Base-by-base conservation (phyloP, 2,113 vertebrate species). In the Petrocephalus microphthalmus region DNA sequence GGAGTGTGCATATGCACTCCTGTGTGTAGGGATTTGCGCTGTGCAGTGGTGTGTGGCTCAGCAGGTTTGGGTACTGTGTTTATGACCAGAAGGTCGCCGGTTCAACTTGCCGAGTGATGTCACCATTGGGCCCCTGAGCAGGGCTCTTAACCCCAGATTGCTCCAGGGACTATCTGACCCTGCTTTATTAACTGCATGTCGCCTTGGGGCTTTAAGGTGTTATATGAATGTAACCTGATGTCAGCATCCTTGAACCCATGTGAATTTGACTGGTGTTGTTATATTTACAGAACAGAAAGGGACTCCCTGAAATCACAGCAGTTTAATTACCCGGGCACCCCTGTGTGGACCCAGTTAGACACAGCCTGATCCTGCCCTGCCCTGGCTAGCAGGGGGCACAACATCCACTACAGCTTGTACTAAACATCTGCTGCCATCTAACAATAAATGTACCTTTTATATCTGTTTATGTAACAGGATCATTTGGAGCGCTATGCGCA, bases 381-480 rank as follows among this genome's bases (percentile, higher is more conserved):
- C 71, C 17, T 25, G 29, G 29, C 15, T 37, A 15, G 67, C 67
- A 17, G 29, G 33, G 33, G 67, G 71, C 71, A 78, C 71, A 19
- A 2, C 29, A 25, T 74, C 67, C 17, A 33, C 13, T 37, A 74
- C 2, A 78, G 33, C 71, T 78, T 19, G 7, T 29, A 42, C 5
- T 42, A 78, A 78, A 78, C 5, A 5, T 78, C 15, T 78, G 71
- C 5, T 19, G 53, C 17, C 10, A 5, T 78, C 33, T 78, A 78
- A 78, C 37, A 78, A 78, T 78, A 42, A 78, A 42, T 78, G 71
- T 19, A 19, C 29, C 13, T 74, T 42, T 74, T 37, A 74, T 37
- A 78, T 78, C 15, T 78, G 71, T 78, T 78, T 78, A 78, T 78
- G 15, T 78, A 19, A 78, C 71, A n/a, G 71, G 33, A 78, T 84